A percentile compares a stretch with the other conserved stretches of the same genome.
These are phyloP conservation scores for Macrosiphum euphorbiae DNA, from an alignment of 2,888 invertebrate species.

Conservation along the genomic window DNA sequence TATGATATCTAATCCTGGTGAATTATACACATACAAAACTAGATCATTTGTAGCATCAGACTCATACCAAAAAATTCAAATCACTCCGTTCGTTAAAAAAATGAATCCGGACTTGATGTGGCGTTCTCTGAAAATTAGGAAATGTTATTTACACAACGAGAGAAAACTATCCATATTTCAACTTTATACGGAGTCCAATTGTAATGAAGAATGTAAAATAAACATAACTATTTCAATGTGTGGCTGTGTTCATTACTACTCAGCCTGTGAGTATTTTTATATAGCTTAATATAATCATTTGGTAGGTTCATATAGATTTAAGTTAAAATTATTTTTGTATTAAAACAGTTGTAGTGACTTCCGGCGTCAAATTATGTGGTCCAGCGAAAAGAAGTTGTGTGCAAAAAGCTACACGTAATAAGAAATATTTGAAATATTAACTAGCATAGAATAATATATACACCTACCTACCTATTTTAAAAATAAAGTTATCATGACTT, in stretches of 20 bases:
- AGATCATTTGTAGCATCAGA: neutral
- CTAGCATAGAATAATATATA: neutral
- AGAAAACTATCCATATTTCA: neutral
- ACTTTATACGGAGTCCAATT: neutral
- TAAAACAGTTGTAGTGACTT: neutral
- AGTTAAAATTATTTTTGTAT: too few species aligned
- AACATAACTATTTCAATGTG: neutral
- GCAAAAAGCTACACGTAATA: neutral
- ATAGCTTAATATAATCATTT: neutral
- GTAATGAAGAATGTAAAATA: neutral
- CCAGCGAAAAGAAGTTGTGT: neutral
- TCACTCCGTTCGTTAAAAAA: neutral
- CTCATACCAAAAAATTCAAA: constrained; percentile 14
- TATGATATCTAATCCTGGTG: neutral
- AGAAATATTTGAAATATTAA: neutral
- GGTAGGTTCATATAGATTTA: too few species aligned
- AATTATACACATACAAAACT: neutral
- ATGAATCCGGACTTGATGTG: neutral
- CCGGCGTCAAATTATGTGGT: neutral
- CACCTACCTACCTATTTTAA: neutral
- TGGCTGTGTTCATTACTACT: neutral
- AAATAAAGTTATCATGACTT: neutral
- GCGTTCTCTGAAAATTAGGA: neutral
- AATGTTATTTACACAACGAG: constrained; percentile 6
- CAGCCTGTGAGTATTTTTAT: neutral